Evolutionary conservation across 2,797 vertebrate species (phyloP), one percentile per base, ranked within the genome.

Genomic region (Lacerta bilineata): DNA sequence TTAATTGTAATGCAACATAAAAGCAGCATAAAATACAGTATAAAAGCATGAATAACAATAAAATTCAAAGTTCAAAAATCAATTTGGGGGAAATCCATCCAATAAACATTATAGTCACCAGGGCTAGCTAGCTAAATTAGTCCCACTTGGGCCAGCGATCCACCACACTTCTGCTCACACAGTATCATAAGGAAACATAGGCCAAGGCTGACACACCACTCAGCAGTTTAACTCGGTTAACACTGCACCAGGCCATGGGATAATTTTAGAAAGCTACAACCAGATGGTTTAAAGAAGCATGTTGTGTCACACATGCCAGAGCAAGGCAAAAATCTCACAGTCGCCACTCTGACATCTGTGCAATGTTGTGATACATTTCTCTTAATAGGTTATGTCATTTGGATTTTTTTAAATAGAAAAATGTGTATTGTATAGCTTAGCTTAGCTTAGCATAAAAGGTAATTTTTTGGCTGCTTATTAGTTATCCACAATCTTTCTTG

Each of bases 381-480:
- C n/a, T 36, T 77, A 87, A 74, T 77, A 69, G 74, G 13, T 33
- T 15, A 64, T 61, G 25, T n/a, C 18, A 29, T 36, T 72, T 61
- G 50, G 25, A 46, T 46, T 27, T 75, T 83, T 41, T 71, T 33
- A 69, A 11, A 9, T 1, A 61, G 4, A 81, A 36, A 74, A 66
- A 5, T n/a, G 7, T 39, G 2, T 80, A 68, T 46, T 39, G 80
- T 64, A 43, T 71, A 89, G 82, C 33, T 50, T 87, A 81, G 27
- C 83, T 79, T 91, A 90, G 33, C 33, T 33, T 33, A 33, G 33
- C 33, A 82, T 39, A 88, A 90, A 92, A 92, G 87, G 90, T 78
- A 91, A 72, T 76, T 94, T 33, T 89, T 87, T 81, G 59, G 69
- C 72, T 91, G 8, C 36, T 83, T 43, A 39, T 83, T 72, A 39